Percentiles rank a stretch among this genome's conserved stretches.
These are phyloP conservation scores for Platichthys flesus DNA, from an alignment of 2,113 vertebrate species.

Conservation along the genomic window DNA sequence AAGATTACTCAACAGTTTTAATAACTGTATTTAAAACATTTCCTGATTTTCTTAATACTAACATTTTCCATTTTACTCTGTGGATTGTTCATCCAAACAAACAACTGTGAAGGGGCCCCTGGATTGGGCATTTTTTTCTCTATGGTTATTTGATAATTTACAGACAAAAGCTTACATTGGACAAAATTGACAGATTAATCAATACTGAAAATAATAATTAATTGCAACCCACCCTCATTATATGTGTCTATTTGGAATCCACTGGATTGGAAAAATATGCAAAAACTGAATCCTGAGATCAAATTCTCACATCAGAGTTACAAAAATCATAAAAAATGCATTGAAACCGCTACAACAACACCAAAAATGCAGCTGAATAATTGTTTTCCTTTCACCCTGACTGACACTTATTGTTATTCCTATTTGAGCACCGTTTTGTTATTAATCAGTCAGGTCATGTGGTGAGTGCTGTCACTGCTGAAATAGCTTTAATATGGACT, in stretches of 20 bases:
- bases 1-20: neutral
- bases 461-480: conserved; percentile 77
- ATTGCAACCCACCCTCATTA: neutral
- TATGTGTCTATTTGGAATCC: neutral
- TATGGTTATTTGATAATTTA: too few relatives aligned
- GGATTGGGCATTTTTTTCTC: too few relatives aligned
- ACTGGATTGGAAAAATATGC: neutral
- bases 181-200: neutral
- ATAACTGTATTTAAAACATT: too few relatives aligned
- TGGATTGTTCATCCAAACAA: too few relatives aligned
- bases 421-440: conserved; percentile 73
- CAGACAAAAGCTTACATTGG: neutral
- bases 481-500: conserved; percentile 82
- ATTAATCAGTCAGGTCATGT: conserved; percentile 80
- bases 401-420: conserved; percentile 77
- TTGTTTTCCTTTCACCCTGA: conserved; percentile 56
- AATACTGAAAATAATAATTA: neutral
- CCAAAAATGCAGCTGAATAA: conserved; percentile 5
- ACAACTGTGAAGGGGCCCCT: too few relatives aligned
- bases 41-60: neutral
- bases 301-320: neutral
- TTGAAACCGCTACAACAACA: neutral
- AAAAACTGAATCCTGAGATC: neutral
- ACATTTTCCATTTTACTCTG: too few relatives aligned
- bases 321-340: conserved; percentile 4